Base-by-base conservation (phyloP, 2,113 vertebrate genomes). In the Scartelaos histophorus region DNA sequence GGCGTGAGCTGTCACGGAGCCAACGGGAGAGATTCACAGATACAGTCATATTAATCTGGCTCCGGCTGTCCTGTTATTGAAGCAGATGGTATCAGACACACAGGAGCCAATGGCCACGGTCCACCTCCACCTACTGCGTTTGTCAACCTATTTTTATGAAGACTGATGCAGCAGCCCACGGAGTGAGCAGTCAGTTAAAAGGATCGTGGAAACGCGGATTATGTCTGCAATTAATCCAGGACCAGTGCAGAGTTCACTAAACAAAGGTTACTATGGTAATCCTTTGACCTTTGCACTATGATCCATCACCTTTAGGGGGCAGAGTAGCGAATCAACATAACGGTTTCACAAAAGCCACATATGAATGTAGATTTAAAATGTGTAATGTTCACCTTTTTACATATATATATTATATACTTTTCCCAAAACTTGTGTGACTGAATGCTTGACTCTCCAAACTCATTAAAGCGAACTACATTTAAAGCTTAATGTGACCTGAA, bases 61-160 rank as follows among this genome's bases (percentile, higher is more conserved):
- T 86, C 87, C 67, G 78, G 74, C 87, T 83, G 84, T 78, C 73
- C 72, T 83, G 82, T 79, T 84, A 81, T 72, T 77, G 83, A 83
- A 88, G 69, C 89, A 93, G 90, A 93, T 93, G 91, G 91, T 80
- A 80, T 76, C 80, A 81, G 74, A 86, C 75, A 82, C 85, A 82
- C 81, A 76, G 46, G 76, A 84, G 60, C 66, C 79, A 83, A 47
- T 85, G 82, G 81, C 74, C 69, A 75, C 25, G 70, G 13, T 66
- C 35, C 67, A 62, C 24, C 73, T 73, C 61, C 61, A 64, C 61
- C 61, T 64, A 64, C 34, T 43, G 61, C 19, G 61, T 43, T 64
- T 64, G 29, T 38, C 61, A 43, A 43, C 61, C 61, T 43, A 64
- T 38, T 64, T 64, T 64, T 43, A 64, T n/a, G 17, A 43, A 43